phyloP scores from a whole-genome alignment of 2,113 vertebrate genomes.

The Labrus mixtus region DNA sequence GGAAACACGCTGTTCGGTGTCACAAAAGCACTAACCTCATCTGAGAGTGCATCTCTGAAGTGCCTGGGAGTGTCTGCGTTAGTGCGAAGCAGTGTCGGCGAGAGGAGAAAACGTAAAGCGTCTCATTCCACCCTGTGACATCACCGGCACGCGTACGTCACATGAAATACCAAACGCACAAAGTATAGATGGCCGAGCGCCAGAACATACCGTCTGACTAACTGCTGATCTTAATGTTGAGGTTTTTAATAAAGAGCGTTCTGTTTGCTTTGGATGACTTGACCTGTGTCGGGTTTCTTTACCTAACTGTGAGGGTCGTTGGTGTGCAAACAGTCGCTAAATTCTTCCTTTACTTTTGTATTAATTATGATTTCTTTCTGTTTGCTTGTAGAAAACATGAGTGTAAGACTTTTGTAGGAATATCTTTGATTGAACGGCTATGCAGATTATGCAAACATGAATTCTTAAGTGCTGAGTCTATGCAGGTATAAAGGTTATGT shows the following conservation, averaged over 20 bases:
- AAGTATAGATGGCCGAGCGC: neutral
- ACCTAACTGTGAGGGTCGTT: neutral
- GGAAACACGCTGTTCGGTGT: neutral
- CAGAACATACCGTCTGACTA: neutral
- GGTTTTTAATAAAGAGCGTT: neutral
- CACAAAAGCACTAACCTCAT: slow-evolving; percentile 6
- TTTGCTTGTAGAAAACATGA: neutral
- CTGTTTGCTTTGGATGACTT: neutral
- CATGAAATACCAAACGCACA: neutral
- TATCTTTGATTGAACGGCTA: too few relatives aligned
- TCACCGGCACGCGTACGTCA: neutral
- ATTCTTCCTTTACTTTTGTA: neutral
- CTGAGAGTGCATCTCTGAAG: neutral
- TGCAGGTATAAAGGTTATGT: too few relatives aligned
- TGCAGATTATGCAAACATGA: too few relatives aligned
- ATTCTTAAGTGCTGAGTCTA: too few relatives aligned
- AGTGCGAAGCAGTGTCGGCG: neutral
- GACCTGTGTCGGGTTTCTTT: neutral
- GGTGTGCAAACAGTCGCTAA: neutral
- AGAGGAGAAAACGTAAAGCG: slow-evolving; percentile 6
- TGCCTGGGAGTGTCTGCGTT: slow-evolving; percentile 2
- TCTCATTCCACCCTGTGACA: neutral
- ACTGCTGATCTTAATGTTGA: neutral
- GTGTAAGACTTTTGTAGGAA: too few relatives aligned
- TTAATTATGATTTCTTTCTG: neutral